Evolutionary conservation across 1,140 invertebrate species (phyloP).

Genomic region (Schlechtendalia chinensis): DNA sequence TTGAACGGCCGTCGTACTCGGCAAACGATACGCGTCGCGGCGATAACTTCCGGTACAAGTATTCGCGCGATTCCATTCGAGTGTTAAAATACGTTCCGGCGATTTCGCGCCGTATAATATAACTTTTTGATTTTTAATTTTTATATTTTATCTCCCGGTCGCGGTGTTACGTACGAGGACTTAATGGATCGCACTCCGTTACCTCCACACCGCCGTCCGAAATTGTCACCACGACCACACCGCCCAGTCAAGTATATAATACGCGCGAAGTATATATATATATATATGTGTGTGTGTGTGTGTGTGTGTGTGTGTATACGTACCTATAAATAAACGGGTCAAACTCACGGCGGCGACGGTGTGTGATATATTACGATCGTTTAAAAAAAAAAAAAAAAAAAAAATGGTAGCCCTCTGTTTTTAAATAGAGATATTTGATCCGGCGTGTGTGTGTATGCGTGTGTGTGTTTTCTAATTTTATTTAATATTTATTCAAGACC

Average conservation of each 20-base stretch:
- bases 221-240: no score
- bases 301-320: background rate
- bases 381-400: conserved; percentile 13
- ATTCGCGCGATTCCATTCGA: no score
- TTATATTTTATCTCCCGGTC: no score
- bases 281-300: no score
- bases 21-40: background rate
- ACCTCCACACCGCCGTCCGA: no score
- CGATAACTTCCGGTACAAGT: background rate
- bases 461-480: conserved; percentile 46
- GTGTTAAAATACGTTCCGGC: no score
- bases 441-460: conserved; percentile 3
- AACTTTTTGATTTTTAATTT: no score
- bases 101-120: background rate
- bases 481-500: conserved; percentile 46
- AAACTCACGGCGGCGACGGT: background rate
- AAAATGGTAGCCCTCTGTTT: conserved; percentile 34
- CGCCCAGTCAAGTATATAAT: no score
- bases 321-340: conserved; percentile 10
- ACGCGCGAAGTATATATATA: no score
- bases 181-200: no score
- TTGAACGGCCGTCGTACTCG: background rate
- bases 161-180: no score
- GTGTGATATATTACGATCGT: conserved; percentile 36
- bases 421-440: conserved; percentile 47